These are phyloP conservation scores for Alitta virens DNA, from an alignment of 2,888 invertebrate species.

Conservation along the genomic window DNA sequence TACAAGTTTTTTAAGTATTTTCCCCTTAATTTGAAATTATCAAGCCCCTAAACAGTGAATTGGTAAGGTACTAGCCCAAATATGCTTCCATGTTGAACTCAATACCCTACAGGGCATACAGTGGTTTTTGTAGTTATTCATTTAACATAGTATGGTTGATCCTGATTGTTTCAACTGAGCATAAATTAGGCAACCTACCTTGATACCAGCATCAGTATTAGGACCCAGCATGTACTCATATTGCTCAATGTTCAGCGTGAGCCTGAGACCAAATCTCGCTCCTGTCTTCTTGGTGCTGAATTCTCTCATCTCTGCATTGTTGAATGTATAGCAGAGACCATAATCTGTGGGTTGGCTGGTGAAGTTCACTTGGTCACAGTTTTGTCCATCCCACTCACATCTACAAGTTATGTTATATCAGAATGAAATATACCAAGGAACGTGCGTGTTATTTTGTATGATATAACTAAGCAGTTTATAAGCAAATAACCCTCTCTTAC, in stretches of 20 bases:
- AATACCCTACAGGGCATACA: no score
- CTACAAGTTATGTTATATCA: conserved; percentile 11
- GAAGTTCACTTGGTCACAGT: conserved; percentile 22
- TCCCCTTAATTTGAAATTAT: no score
- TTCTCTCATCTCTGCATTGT: conserved; percentile 9
- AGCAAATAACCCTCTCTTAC: no score
- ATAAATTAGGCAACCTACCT: conserved; percentile 4
- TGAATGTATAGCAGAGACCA: conserved; percentile 32
- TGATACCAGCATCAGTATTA: conserved; percentile 18
- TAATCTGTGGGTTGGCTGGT: conserved; percentile 29
- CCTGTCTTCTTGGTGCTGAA: conserved; percentile 24
- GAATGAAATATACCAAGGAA: not conserved
- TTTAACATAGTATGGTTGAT: no score
- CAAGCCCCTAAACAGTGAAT: no score
- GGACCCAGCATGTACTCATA: conserved; percentile 19
- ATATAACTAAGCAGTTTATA: no score
- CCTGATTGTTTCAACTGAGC: no score
- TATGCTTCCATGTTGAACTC: no score
- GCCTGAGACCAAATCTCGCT: conserved; percentile 13
- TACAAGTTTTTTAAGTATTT: no score
- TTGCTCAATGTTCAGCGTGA: conserved; percentile 20
- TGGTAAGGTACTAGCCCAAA: no score
- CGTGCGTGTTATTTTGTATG: no score
- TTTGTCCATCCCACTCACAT: conserved; percentile 23
- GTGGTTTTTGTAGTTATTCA: no score